These are phyloP conservation scores for Neosilurus hyrtlii DNA, from an alignment of 2,797 vertebrate species.

Conservation along the genomic window DNA sequence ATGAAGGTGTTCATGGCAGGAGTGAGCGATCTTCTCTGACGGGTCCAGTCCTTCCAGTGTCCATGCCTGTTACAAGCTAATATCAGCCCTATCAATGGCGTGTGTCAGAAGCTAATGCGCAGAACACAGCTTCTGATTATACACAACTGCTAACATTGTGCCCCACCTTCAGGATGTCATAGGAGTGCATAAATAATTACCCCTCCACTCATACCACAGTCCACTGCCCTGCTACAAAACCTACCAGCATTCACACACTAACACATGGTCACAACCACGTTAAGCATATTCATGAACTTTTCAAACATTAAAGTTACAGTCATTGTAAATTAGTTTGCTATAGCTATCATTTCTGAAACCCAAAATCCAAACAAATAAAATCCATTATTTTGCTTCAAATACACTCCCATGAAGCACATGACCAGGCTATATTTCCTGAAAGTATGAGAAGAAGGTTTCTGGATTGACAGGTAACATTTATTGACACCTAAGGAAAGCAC, in stretches of 20 bases:
- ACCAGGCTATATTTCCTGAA: slow-evolving; percentile 18
- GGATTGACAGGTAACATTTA: slow-evolving; percentile 28
- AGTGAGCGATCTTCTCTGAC: slow-evolving; percentile 87
- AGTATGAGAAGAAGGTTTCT: not conserved
- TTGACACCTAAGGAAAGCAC: slow-evolving; percentile 16
- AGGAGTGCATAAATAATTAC: slow-evolving; percentile 78
- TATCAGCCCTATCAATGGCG: slow-evolving; percentile 87
- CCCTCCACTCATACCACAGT: slow-evolving; percentile 49
- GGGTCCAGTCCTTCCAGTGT: slow-evolving; percentile 92
- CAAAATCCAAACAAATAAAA: not conserved
- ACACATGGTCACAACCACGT: not conserved
- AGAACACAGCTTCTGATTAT: slow-evolving; percentile 82
- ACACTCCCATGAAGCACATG: slow-evolving; percentile 5
- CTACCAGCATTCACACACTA: not conserved
- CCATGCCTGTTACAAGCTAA: slow-evolving; percentile 88
- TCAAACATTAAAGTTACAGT: not conserved
- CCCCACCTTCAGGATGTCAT: slow-evolving; percentile 72
- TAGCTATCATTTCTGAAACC: not conserved
- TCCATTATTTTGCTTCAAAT: not conserved
- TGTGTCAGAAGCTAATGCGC: slow-evolving; percentile 79
- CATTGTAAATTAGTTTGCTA: not conserved
- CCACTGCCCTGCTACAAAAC: not conserved
- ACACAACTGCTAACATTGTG: slow-evolving; percentile 83
- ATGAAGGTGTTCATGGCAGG: slow-evolving; percentile 86
- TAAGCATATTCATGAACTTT: not conserved